Base-by-base conservation (phyloP, 1,140 invertebrate species). In the Conopomorpha cramerella region DNA sequence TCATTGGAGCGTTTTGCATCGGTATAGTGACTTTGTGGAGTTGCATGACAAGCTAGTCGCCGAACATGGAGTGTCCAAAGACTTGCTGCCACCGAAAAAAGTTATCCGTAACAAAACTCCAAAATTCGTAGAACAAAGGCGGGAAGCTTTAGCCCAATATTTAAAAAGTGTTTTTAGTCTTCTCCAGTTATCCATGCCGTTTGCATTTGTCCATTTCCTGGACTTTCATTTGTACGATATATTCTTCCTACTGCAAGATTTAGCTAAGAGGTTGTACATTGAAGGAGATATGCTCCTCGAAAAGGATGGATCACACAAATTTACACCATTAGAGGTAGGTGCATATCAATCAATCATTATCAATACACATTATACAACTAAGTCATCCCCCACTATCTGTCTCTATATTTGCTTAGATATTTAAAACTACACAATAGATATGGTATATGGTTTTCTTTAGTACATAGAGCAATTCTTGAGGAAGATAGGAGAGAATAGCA, bases 11-110 rank as follows among this genome's bases (percentile, higher is more conserved):
- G 86, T 96, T 1, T 85, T 83, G 46, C 88, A 92, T 56, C 82
- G 93, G 32, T 97, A 95, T 67, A 93, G 84, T 56, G 92, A 95
- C 48, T 97, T 97, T 71, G 84, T 86, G 34, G 89, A 92, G 27
- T 79, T 97, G 3, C 90, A 97, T 60, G 89, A 93, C 10, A 87
- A 86, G 55, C 80, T 96, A 4, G 84, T 92, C 0, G 49, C 71
- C 13, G 88, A 92, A 45, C 86, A 91, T 60, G 86, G 90, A 11
- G 85, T 94, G 1, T 82, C 85, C 13, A 92, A 90, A 62, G 91
- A 92, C 49, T 79, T 94, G 36, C 61, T 97, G 8, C 95, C 95
- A 11, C 91, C 92, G 2, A 97, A 97, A 63, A 95, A 95, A 74
- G 79, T 95, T 10, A 81, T 82, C 43, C 52, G 80, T 17, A 83